Conservation (phyloP, 2,797 vertebrate species). For the Phoxinus dragarum region DNA sequence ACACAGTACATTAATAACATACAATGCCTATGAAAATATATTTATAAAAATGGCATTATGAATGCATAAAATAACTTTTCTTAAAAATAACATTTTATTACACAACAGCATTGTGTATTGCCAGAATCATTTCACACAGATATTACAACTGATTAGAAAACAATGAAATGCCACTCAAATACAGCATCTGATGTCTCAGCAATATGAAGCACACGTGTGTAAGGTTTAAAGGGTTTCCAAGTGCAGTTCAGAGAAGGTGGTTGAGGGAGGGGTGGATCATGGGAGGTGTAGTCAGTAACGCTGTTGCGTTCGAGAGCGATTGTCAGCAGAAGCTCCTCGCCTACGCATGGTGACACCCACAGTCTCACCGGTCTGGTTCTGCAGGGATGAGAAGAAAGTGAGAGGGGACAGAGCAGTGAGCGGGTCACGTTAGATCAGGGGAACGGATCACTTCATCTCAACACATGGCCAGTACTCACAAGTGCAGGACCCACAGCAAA, state of each 20-base stretch:
- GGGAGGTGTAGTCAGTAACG: conserved; percentile 70
- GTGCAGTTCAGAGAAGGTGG: conserved; percentile 12
- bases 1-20: background rate
- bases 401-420: conserved; percentile 4
- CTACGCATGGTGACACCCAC: conserved; percentile 61
- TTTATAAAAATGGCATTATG: conserved; percentile 17
- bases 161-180: background rate
- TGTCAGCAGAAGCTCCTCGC: conserved; percentile 65
- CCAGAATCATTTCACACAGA: conserved; percentile 2
- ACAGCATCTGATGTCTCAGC: background rate
- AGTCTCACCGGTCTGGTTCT: conserved; percentile 66
- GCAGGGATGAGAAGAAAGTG: conserved; percentile 52
- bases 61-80: background rate
- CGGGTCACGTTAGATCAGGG: conserved; percentile 14
- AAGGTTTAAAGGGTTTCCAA: background rate
- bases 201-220: conserved; percentile 49
- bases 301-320: conserved; percentile 66
- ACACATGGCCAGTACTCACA: conserved; percentile 44
- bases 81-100: background rate
- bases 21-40: conserved; percentile 27
- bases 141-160: background rate
- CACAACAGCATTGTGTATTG: background rate
- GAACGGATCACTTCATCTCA: background rate
- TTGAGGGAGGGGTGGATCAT: conserved; percentile 47
- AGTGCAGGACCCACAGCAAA: conserved; percentile 32